Evolutionary conservation across 2,888 invertebrate genomes (phyloP), one percentile per base, ranked within the genome.

Genomic region (Automeris io): DNA sequence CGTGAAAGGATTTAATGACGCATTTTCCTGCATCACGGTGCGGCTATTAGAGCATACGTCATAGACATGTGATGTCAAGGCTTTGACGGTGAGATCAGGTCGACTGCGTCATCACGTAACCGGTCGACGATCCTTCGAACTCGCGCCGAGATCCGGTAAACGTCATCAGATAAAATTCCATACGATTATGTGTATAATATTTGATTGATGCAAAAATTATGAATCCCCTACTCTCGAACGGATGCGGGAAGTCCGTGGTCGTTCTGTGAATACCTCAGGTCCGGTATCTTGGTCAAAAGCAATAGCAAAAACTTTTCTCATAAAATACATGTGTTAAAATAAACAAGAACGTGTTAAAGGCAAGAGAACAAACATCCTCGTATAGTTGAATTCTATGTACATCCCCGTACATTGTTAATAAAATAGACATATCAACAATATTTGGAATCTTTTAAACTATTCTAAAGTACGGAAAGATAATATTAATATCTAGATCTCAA

Each of bases 131-230:
- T 9, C 23, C 16, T 22, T 22, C 22, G 21, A 29, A 31, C 8
- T 12, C 4, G 26, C 12, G 8, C 13, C 29, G 16, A 40, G 33
- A 40, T 40, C 40, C 40, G 40, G 40, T 24, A 40, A 13, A 26
- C 40, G 36, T 40, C 40, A 40, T 25, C 26, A 19, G 5, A 13
- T 19, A 22, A 11, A 7, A n/a, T 12, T 13, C 18, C 12, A 4
- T 16, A 18, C 37, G 29, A 37, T 16, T 37, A 37, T 22, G 3
- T 23, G 18, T 23, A 31, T 31, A 29, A 13, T 29, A 16, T 6
- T 8, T 18, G 26, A 37, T 37, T 23, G 6, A 12, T 18, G 16
- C 22, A 18, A 18, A 23, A 32, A 22, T 37, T 32, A 11, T 16
- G 11, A 37, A 18, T 37, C 37, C 32, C 32, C 32, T 21, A 32